Conservation (phyloP, 2,113 vertebrate genomes). For the Cygnus atratus region DNA sequence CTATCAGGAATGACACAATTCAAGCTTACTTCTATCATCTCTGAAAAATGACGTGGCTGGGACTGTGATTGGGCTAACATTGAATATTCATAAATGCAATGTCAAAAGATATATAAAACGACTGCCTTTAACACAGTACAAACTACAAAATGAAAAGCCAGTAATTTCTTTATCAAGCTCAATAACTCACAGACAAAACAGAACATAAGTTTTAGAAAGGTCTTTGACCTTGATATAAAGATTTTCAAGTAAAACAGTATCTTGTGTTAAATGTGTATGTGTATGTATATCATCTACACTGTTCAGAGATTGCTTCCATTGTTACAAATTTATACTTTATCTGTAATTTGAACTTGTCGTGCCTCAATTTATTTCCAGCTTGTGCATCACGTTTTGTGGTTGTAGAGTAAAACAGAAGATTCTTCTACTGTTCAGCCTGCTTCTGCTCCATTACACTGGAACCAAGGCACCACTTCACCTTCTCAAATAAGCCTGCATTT, state of each 20-base stretch:
- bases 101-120: not conserved
- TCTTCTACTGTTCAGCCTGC: not conserved
- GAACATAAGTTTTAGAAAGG: not conserved
- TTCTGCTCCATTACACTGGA: not conserved
- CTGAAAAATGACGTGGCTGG: not conserved
- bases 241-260: not conserved
- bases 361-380: not conserved
- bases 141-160: not conserved
- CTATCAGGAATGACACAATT: not conserved
- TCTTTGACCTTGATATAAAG: not conserved
- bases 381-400: not conserved
- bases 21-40: not conserved
- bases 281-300: not conserved
- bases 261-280: not conserved
- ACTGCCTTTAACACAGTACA: not conserved
- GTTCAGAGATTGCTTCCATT: not conserved
- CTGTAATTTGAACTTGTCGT: not conserved
- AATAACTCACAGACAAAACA: not conserved
- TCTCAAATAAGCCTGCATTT: not conserved
- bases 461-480: not conserved
- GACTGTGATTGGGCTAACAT: not conserved
- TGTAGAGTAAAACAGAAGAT: not conserved
- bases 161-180: not conserved
- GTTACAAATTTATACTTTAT: not conserved
- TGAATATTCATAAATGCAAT: not conserved